Conservation (phyloP, 2,113 vertebrate genomes). For the Chlorodrepanis virens region DNA sequence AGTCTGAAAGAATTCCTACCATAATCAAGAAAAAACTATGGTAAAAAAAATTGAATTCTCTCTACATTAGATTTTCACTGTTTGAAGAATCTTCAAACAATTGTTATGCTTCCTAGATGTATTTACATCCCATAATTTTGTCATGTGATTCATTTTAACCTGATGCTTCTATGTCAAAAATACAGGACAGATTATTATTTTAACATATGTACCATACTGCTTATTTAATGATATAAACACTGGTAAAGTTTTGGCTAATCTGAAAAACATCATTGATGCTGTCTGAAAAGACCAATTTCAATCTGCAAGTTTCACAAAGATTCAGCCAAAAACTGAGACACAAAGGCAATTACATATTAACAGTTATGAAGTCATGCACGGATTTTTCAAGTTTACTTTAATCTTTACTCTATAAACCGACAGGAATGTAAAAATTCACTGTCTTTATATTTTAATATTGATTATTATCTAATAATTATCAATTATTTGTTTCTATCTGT, state of each 20-base stretch:
- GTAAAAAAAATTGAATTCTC: accelerated
- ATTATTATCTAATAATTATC: background rate
- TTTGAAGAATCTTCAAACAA: background rate
- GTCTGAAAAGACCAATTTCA: background rate
- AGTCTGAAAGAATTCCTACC: background rate
- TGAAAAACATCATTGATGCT: background rate
- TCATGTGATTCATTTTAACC: background rate
- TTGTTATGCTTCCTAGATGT: background rate
- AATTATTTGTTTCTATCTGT: background rate
- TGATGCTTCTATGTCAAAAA: background rate
- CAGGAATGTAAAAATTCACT: background rate
- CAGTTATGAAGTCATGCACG: background rate
- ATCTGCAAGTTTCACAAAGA: background rate
- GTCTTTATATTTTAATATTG: background rate
- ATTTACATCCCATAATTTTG: background rate
- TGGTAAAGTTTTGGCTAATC: background rate
- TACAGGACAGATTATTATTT: background rate
- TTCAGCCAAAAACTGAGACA: background rate
- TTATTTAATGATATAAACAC: background rate
- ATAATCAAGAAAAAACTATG: background rate
- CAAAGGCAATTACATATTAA: background rate
- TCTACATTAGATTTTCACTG: background rate
- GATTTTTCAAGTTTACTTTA: background rate
- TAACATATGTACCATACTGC: background rate
- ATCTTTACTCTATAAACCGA: background rate